Base-by-base conservation (phyloP, 2,888 invertebrate species). In the Frankliniella fusca region DNA sequence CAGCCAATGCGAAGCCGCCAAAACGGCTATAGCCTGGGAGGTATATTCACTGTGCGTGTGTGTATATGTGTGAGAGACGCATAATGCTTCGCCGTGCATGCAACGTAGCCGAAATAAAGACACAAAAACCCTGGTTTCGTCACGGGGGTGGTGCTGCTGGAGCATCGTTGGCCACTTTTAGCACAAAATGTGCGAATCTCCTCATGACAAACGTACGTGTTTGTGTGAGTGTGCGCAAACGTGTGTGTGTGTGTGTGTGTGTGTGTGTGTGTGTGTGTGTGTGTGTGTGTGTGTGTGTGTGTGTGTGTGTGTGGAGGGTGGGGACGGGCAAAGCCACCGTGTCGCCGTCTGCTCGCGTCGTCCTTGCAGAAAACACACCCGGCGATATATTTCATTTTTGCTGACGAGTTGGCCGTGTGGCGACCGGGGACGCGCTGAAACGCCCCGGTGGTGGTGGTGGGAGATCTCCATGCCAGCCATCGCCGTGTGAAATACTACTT, bases 351-450 rank as follows among this genome's bases (percentile, higher is more conserved):
- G 54, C 54, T 3, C 54, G 15, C 15, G 15, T 54, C 15, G 54
- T 12, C 54, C 54, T 18, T 54, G 54, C 54, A 54, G 54, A 18
- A 38, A 38, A 38, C 38, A 38, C 38, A 38, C 38, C 38, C 38
- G 27, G 70, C 70, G 70, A 76, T 76, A 76, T 76, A 76, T 76
- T 76, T 76, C 70, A 76, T 76, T 76, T 76, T 23, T 27, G 5
- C 3, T 38, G 38, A 38, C 38, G 38, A 38, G 38, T 38, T 38
- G 38, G 38, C 38, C 38, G 38, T 38, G 38, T 38, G 38, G 38
- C 38, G 38, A 38, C 38, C 38, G 38, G 38, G 38, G 38, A 38
- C 38, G 38, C 38, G 38, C 38, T 38, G 38, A 38, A 38, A 38
- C 2, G 38, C 38, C 38, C 38, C 5, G 38, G 38, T 5, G 38